phyloP scores from a whole-genome alignment of 2,888 invertebrate genomes.

The Pterostichus niger region DNA sequence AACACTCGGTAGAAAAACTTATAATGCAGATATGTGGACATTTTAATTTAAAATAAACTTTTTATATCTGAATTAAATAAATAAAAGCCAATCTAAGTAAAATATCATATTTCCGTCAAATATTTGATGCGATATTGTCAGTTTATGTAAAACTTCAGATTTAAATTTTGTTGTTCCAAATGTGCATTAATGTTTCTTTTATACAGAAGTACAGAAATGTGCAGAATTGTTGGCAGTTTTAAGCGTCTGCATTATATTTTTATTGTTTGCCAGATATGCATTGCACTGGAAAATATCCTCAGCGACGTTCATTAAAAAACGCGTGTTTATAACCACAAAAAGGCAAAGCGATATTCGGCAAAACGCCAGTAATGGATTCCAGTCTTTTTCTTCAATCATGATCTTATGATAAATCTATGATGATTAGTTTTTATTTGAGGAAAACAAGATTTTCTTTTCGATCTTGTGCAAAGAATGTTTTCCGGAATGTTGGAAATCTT shows the following conservation, averaged over 20 bases:
- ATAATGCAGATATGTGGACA: too few species aligned
- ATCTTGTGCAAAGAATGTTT: background rate
- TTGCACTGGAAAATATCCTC: slow-evolving; percentile 35
- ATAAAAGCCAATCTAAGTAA: too few species aligned
- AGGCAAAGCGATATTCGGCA: slow-evolving; percentile 33
- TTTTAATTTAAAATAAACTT: too few species aligned
- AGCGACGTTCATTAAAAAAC: background rate
- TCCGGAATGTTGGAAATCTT: background rate
- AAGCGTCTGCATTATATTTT: slow-evolving; percentile 16
- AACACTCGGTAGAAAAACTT: too few species aligned
- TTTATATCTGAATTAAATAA: too few species aligned
- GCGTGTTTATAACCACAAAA: slow-evolving; percentile 12
- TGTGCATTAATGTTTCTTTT: background rate
- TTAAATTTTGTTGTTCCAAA: too few species aligned
- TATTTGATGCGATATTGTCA: too few species aligned
- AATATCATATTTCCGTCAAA: too few species aligned
- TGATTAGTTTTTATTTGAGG: slow-evolving; percentile 34
- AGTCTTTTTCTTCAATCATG: background rate
- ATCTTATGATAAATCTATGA: slow-evolving; percentile 24
- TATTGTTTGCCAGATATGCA: slow-evolving; percentile 11
- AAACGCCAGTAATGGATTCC: slow-evolving; percentile 27
- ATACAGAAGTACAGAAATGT: background rate
- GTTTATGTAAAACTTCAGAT: too few species aligned
- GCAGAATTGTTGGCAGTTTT: slow-evolving; percentile 7
- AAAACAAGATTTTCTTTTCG: slow-evolving; percentile 17